Evolutionary conservation across 1,140 invertebrate genomes (phyloP), one percentile per base, ranked within the genome.

Genomic region (Lepidurus couesii): DNA sequence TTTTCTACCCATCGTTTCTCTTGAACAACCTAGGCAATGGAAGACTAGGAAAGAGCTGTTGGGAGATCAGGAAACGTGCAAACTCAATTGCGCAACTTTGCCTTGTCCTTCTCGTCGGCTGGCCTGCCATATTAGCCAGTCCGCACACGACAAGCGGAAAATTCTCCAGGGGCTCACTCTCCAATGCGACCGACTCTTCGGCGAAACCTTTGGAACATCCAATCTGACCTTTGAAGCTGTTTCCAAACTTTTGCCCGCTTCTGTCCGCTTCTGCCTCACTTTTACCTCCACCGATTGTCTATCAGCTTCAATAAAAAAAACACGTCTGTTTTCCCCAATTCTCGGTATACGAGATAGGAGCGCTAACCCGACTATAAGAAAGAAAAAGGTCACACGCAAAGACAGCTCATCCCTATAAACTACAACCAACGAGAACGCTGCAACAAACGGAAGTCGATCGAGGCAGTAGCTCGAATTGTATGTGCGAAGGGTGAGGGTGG

Each of bases 41-140:
- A 65, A 65, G 53, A n/a, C 53, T n/a, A 13, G 16, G 9, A 65
- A 16, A 4, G 16, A 9, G 13, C 53, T 21, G 53, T 21, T 7
- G 8, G 53, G 9, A 3, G 53, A 7, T 65, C 13, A 21, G 53
- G 21, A 21, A 65, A 65, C 53, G 1, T 65, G 53, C 53, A 65
- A 65, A 65, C 53, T 65, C 53, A 65, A 65, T 65, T 65, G 53
- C 53, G 4, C n/a, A 65, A 65, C 53, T 65, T 34, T 65, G 53
- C 53, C 53, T 65, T 65, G 16, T 65, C 13, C 21, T 65, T 65
- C 53, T 65, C 53, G n/a, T 65, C 16, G n/a, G 21, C 53, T 65
- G 53, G 53, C 21, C 53, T 65, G 53, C 53, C 53, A 65, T 16
- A 65, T 65, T 65, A 65, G 53, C 53, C 53, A 65, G 13, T 65